These are phyloP conservation scores for Gymnodraco acuticeps DNA, from an alignment of 2,797 vertebrate species.

Conservation along the genomic window DNA sequence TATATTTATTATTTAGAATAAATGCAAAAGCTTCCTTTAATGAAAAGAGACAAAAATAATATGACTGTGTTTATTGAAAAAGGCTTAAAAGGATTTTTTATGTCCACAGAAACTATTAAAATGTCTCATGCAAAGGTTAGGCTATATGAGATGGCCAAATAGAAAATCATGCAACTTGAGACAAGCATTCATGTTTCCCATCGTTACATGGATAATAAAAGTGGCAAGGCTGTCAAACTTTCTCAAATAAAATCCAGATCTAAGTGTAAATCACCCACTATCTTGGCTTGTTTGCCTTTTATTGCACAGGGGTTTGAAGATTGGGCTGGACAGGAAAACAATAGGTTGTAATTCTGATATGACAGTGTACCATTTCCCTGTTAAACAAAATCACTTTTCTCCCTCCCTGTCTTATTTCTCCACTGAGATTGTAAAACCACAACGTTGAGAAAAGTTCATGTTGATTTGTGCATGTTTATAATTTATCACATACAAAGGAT, in stretches of 20 bases:
- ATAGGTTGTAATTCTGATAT: constrained; percentile 56
- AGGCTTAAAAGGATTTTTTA: constrained; percentile 15
- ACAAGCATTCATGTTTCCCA: constrained; percentile 11
- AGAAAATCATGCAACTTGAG: constrained; percentile 19
- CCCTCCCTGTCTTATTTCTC: constrained; percentile 34
- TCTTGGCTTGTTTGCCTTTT: constrained; percentile 39
- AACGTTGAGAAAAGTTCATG: constrained; percentile 40
- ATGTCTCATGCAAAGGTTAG: constrained; percentile 9
- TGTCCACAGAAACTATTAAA: constrained; percentile 15
- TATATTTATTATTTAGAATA: not conserved
- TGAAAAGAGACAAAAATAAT: constrained; percentile 2
- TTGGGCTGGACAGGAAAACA: constrained; percentile 41
- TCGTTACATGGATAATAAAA: constrained; percentile 33
- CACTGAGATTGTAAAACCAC: constrained; percentile 55
- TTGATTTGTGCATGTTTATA: constrained; percentile 49
- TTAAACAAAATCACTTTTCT: constrained; percentile 54
- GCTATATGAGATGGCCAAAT: constrained; percentile 31
- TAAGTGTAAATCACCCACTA: constrained; percentile 31
- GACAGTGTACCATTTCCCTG: constrained; percentile 65
- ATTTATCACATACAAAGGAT: constrained; percentile 68
- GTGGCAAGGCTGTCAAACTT: constrained; percentile 37
- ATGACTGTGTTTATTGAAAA: not conserved
- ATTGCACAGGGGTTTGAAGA: constrained; percentile 46
- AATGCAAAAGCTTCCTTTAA: not conserved
- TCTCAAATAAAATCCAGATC: not conserved